Evolutionary conservation across 1,140 invertebrate species (phyloP), one percentile per base, ranked within the genome.

Genomic region (Ceratina japonica): DNA sequence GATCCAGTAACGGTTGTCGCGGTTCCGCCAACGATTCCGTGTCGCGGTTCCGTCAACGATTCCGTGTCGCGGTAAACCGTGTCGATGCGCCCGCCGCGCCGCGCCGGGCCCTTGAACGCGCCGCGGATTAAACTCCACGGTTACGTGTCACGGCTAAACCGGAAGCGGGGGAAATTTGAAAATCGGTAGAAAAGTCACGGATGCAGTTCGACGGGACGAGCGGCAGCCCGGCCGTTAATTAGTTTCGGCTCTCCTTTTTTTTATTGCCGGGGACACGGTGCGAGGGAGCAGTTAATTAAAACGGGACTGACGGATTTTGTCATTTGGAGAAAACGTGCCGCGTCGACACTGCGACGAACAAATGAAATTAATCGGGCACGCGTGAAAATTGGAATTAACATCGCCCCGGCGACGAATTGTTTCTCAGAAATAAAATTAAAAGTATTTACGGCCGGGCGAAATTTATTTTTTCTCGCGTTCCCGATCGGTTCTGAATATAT

Each of bases 211-310:
- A n/a, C 37, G 52, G 15, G 7, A 37, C 18, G 13, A 49, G 8
- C 15, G 1, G 31, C 18, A 2, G 52, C 5, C n/a, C 15, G n/a
- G 27, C 73, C n/a, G 54, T 75, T 75, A 75, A 75, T 75, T 68
- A 68, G 52, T 58, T 59, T 44, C 5, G 37, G 68, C 37, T 8
- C 37, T 31, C 27, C 66, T 75, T 68, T 68, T 69, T 8, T 69
- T 75, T 75, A 58, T 27, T 8, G 15, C 2, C 15, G 27, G 16
- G 49, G 68, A 27, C 18, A 63, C 63, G 31, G 1, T 49, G 0
- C 18, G 31, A 31, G 20, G 18, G 54, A 10, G 20, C 63, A 31
- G 63, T 65, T 75, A 66, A 75, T 75, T 75, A 75, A 75, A 66
- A 63, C 51, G 52, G 5, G 20, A 52, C n/a, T 56, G 52, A 66